Evolutionary conservation across 2,888 invertebrate species (phyloP).

Genomic region (Stenichneumon culpator): DNA sequence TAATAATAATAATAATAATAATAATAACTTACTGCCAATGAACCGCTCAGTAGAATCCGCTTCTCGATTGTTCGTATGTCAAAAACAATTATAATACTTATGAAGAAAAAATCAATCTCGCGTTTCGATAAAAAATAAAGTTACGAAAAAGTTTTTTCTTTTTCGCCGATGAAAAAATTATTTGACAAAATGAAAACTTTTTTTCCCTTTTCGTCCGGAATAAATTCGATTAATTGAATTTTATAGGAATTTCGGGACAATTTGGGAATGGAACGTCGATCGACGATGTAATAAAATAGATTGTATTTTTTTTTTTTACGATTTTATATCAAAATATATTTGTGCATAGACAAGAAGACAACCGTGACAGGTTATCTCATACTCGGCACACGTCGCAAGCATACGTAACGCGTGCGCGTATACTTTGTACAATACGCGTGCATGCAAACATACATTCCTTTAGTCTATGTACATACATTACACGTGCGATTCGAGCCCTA

Average conservation of each 20-base stretch:
- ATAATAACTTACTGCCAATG: too few species aligned
- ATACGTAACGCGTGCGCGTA: constrained; percentile 49
- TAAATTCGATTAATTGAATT: too few species aligned
- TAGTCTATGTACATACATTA: constrained; percentile 66
- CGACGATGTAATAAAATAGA: constrained; percentile 1
- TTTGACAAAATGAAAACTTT: not conserved
- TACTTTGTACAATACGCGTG: constrained; percentile 38
- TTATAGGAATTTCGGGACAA: not conserved
- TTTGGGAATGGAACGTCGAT: not conserved
- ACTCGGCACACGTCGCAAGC: constrained; percentile 65
- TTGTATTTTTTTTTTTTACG: constrained; percentile 18
- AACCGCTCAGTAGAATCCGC: too few species aligned
- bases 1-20: too few species aligned
- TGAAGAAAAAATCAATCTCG: too few species aligned
- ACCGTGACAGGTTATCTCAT: constrained; percentile 80
- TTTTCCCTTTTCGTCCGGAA: not conserved
- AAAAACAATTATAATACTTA: too few species aligned
- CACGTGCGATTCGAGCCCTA: constrained; percentile 59
- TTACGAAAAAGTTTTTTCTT: too few species aligned
- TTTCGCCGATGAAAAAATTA: not conserved
- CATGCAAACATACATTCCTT: constrained; percentile 18
- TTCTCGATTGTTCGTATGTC: too few species aligned
- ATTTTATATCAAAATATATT: constrained; percentile 85
- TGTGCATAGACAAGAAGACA: constrained; percentile 84
- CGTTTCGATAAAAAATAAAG: too few species aligned